Evolutionary conservation across 2,888 invertebrate species (phyloP), one percentile per base, ranked within the genome.

Genomic region (Clusia tigrina): DNA sequence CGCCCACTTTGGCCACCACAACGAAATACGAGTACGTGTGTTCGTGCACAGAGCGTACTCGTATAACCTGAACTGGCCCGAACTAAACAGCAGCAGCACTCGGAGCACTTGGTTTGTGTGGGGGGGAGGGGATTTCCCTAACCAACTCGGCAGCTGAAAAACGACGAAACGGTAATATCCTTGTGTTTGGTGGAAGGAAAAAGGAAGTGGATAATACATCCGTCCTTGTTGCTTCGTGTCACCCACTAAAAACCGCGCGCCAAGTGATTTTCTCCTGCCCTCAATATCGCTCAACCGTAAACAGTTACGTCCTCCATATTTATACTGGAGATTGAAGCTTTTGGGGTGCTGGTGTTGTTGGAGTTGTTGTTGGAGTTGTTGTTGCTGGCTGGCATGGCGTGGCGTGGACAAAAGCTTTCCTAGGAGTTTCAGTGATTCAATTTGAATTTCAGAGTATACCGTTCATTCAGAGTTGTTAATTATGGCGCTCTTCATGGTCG

Each of bases 171-270:
- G 83, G 83, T 83, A 83, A 83, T 83, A 83, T 83, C 83, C 82
- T 83, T 83, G 83, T 83, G 83, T 83, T 83, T 83, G 83, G 83
- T 83, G 83, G 83, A 84, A 83, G 84, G 83, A 84, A 84, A 83
- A 83, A 84, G 84, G 84, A 84, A 84, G 84, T 84, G 83, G 83
- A 83, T 83, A 83, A 83, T 84, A 83, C 83, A 84, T 84, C 84
- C 83, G 83, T 84, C 84, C 83, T 83, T 84, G 83, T 84, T 83
- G 83, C 83, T 83, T 83, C 83, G 80, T 83, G 83, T 82, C 82
- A 82, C 81, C 82, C 81, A 81, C 79, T 80, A 74, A 77, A 78
- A 77, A 78, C 76, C 58, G 54, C 56, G 77, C 78, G 70, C 74
- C 76, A 74, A 60, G 26, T 52, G 46, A 51, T 54, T 37, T 37